Percentiles rank a stretch among this genome's conserved stretches.
Conservation (phyloP, 2,113 vertebrate genomes). For the Scomber colias region DNA sequence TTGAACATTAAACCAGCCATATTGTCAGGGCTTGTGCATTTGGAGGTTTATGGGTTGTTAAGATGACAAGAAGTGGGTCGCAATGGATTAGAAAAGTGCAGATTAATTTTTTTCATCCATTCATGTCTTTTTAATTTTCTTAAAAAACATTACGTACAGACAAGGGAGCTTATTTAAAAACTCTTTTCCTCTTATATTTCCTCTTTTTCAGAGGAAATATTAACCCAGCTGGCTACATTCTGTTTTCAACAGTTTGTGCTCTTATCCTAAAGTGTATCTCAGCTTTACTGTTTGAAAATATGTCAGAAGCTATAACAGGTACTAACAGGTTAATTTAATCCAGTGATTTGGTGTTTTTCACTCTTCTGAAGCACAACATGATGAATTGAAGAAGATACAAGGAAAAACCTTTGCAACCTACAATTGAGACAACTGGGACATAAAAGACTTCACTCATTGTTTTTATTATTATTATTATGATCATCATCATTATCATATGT, state of each 20-base stretch:
- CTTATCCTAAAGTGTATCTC: neutral
- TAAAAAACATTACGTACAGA: conserved; percentile 4
- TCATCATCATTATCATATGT: too few species aligned
- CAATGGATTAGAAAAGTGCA: conserved; percentile 59
- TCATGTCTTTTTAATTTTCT: conserved; percentile 56
- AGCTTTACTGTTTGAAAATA: neutral
- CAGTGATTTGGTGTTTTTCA: too few species aligned
- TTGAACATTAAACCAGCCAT: conserved; percentile 42
- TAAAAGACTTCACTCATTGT: too few species aligned
- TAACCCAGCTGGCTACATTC: neutral
- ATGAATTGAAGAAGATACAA: too few species aligned
- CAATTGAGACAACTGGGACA: too few species aligned
- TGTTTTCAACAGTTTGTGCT: neutral
- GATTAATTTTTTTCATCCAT: conserved; percentile 28
- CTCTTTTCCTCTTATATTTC: too few species aligned
- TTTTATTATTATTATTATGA: too few species aligned
- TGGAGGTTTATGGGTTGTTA: conserved; percentile 44
- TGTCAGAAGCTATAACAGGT: conserved; percentile 1
- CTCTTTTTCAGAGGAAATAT: neutral
- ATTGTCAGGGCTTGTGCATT: conserved; percentile 38
- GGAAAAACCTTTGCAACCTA: neutral
- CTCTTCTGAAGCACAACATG: too few species aligned
- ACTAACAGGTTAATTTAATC: too few species aligned
- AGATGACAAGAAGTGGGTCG: conserved; percentile 50
- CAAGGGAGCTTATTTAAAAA: neutral